Conservation (phyloP, 2,113 vertebrate genomes). For the Nasalis larvatus region DNA sequence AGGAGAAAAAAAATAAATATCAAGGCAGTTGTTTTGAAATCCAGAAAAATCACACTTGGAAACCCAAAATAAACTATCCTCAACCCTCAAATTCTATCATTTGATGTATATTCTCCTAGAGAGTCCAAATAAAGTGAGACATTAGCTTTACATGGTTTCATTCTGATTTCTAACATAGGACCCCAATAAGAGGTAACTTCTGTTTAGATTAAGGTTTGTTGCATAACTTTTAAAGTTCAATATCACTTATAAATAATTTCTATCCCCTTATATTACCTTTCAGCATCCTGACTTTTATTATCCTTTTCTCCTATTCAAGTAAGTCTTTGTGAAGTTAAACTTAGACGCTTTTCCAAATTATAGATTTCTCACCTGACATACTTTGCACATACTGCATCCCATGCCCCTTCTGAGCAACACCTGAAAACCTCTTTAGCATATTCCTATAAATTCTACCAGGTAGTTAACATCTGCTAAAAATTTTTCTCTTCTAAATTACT, state of each 20-base stretch:
- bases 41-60: slow-evolving; percentile 82
- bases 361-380: neutral
- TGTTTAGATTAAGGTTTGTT: neutral
- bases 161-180: neutral
- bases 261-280: neutral
- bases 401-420: neutral
- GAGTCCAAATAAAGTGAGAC: neutral
- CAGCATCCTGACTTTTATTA: neutral
- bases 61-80: slow-evolving; percentile 72
- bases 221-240: neutral
- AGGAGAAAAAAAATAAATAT: slow-evolving; percentile 84
- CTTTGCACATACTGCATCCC: neutral
- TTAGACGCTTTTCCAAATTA: neutral
- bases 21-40: slow-evolving; percentile 79
- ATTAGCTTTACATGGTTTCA: neutral
- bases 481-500: neutral
- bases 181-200: neutral
- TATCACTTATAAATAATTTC: neutral
- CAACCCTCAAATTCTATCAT: slow-evolving; percentile 48
- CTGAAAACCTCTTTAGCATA: neutral
- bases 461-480: neutral
- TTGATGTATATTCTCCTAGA: slow-evolving; percentile 54
- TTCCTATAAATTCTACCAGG: neutral
- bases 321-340: neutral
- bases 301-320: neutral